Evolutionary conservation across 2,113 vertebrate genomes (phyloP).

Genomic region (Dromiciops gliroides): DNA sequence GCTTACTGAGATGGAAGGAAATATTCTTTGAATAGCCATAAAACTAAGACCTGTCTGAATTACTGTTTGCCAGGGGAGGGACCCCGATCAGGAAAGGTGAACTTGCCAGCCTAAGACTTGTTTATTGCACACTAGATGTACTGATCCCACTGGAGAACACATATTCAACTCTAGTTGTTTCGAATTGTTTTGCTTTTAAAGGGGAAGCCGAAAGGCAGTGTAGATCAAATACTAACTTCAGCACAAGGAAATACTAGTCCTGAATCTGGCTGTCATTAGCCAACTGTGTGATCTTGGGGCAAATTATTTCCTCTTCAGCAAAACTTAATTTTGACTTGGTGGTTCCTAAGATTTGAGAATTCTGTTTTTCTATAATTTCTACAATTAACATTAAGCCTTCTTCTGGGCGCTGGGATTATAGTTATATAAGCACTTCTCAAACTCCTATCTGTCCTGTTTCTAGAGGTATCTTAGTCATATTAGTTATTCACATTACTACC

Average conservation of each 20-base stretch:
- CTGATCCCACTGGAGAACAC: not conserved
- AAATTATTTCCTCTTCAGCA: not conserved
- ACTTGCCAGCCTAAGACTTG: not conserved
- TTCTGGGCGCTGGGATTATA: slow-evolving; percentile 33
- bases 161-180: not conserved
- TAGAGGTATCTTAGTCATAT: not conserved
- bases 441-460: slow-evolving; percentile 15
- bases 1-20: slow-evolving; percentile 63
- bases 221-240: not conserved
- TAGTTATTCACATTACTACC: slow-evolving; percentile 44
- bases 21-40: slow-evolving; percentile 36
- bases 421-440: slow-evolving; percentile 47
- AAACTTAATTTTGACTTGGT: not conserved
- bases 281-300: not conserved
- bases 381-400: slow-evolving; percentile 3
- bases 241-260: not conserved
- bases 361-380: not conserved
- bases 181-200: not conserved
- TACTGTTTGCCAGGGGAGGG: not conserved
- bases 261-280: not conserved
- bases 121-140: not conserved
- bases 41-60: slow-evolving; percentile 13
- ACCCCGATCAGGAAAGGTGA: not conserved
- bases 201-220: not conserved
- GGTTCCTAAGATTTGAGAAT: not conserved